Percentiles rank a stretch among this genome's conserved stretches.
These are phyloP conservation scores for Blastobasis lacticolella DNA, from an alignment of 2,888 invertebrate genomes.

Conservation along the genomic window DNA sequence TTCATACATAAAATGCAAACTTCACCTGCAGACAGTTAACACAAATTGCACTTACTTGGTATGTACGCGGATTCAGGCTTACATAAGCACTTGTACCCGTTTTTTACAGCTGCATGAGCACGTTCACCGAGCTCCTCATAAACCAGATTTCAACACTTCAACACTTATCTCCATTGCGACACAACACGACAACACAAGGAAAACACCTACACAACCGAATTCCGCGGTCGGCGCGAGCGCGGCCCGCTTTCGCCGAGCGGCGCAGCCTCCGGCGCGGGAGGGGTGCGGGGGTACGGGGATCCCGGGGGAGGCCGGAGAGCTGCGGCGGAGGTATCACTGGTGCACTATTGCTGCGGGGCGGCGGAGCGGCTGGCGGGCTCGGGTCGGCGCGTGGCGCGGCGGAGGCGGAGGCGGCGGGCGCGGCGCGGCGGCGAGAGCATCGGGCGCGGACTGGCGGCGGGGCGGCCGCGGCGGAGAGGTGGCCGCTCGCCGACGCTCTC, in stretches of 20 bases:
- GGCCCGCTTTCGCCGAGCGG: slow-evolving; percentile 58
- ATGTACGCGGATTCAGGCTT: slow-evolving; percentile 46
- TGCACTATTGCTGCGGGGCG: slow-evolving; percentile 59
- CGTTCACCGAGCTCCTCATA: slow-evolving; percentile 54
- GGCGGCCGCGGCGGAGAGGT: slow-evolving; percentile 21
- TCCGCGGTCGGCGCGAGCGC: slow-evolving; percentile 38
- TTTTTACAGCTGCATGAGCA: slow-evolving; percentile 52
- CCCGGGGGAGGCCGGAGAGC: slow-evolving; percentile 24
- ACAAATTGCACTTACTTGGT: slow-evolving; percentile 47
- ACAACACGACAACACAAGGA: slow-evolving; percentile 53
- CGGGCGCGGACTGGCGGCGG: slow-evolving; percentile 20
- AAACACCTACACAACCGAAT: slow-evolving; percentile 59
- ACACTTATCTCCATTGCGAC: slow-evolving; percentile 68
- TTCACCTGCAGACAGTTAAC: background rate
- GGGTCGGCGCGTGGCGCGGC: slow-evolving; percentile 8
- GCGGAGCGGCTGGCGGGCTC: slow-evolving; percentile 3
- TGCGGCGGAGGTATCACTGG: slow-evolving; percentile 39
- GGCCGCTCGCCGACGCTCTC: background rate
- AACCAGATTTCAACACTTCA: slow-evolving; percentile 66
- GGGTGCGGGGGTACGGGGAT: slow-evolving; percentile 13
- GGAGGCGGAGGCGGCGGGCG: slow-evolving; percentile 14
- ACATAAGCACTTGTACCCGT: slow-evolving; percentile 63
- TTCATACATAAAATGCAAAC: background rate
- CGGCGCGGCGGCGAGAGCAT: slow-evolving; percentile 17
- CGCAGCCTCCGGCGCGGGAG: slow-evolving; percentile 5